Evolutionary conservation across 2,113 vertebrate genomes (phyloP).

Genomic region (Plecotus auritus): DNA sequence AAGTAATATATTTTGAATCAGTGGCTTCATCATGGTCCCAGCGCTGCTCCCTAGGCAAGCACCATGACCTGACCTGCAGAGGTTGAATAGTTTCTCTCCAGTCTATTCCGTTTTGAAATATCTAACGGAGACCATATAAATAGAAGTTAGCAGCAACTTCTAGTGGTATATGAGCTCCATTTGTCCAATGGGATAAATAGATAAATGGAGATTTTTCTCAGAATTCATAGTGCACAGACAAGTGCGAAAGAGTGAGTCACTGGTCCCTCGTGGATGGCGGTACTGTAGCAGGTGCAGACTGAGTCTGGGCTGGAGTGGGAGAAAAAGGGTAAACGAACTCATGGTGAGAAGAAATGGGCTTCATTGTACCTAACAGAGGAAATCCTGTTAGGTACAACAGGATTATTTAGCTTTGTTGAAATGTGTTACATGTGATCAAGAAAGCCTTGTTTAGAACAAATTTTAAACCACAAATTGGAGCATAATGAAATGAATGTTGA

Average conservation of each 20-base stretch:
- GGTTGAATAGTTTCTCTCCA: background rate
- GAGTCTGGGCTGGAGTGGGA: background rate
- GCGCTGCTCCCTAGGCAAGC: background rate
- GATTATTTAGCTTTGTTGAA: background rate
- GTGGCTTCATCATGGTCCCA: background rate
- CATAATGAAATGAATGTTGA: background rate
- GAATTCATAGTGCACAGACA: background rate
- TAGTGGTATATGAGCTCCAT: background rate
- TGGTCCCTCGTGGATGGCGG: background rate
- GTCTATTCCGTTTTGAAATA: background rate
- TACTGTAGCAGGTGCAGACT: background rate
- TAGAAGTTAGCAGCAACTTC: background rate
- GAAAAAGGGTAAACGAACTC: background rate
- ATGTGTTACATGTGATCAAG: background rate
- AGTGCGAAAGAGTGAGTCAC: background rate
- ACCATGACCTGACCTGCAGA: background rate
- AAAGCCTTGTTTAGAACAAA: background rate
- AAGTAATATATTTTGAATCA: background rate
- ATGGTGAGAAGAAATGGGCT: background rate
- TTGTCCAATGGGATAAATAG: background rate
- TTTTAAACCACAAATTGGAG: background rate
- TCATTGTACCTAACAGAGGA: background rate
- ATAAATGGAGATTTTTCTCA: background rate
- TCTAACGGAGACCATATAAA: background rate
- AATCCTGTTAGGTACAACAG: too few relatives aligned